phyloP scores from a whole-genome alignment of 2,888 invertebrate genomes.

The Steinernema carpocapsae region DNA sequence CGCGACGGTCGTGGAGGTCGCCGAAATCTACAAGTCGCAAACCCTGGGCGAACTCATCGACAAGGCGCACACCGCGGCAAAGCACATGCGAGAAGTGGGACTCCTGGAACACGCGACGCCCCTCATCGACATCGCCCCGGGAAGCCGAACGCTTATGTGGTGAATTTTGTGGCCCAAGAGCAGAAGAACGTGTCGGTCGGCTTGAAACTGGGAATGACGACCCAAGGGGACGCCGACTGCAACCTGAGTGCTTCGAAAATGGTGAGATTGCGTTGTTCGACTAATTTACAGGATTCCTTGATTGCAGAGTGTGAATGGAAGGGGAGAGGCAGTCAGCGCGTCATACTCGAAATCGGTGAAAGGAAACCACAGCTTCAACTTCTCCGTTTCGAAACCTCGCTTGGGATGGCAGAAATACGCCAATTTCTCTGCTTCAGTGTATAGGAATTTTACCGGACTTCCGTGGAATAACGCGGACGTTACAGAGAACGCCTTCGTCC shows the following conservation, averaged over 20 bases:
- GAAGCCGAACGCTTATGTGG: constrained; percentile 72
- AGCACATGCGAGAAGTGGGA: constrained; percentile 73
- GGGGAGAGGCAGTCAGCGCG: constrained; percentile 60
- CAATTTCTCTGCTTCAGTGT: constrained; percentile 43
- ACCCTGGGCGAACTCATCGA: constrained; percentile 79
- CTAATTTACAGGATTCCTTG: constrained; percentile 29
- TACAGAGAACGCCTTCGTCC: constrained; percentile 59
- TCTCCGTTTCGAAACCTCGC: constrained; percentile 84
- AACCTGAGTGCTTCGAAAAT: constrained; percentile 54
- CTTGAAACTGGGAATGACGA: constrained; percentile 64
- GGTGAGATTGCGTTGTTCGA: not conserved
- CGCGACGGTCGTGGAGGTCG: constrained; percentile 71
- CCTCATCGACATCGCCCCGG: constrained; percentile 85
- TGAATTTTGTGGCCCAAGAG: constrained; percentile 86
- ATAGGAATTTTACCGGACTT: constrained; percentile 54
- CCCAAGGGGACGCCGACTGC: constrained; percentile 63
- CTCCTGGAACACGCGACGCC: constrained; percentile 87
- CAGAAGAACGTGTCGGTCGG: constrained; percentile 69
- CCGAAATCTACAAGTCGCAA: constrained; percentile 81
- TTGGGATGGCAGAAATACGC: constrained; percentile 73
- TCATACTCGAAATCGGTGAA: constrained; percentile 62
- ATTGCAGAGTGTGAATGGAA: constrained; percentile 50
- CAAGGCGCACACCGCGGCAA: constrained; percentile 60
- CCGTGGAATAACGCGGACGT: constrained; percentile 65
- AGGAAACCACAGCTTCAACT: constrained; percentile 80